Conservation (phyloP, 2,888 invertebrate species). For the Melipona bicolor region DNA sequence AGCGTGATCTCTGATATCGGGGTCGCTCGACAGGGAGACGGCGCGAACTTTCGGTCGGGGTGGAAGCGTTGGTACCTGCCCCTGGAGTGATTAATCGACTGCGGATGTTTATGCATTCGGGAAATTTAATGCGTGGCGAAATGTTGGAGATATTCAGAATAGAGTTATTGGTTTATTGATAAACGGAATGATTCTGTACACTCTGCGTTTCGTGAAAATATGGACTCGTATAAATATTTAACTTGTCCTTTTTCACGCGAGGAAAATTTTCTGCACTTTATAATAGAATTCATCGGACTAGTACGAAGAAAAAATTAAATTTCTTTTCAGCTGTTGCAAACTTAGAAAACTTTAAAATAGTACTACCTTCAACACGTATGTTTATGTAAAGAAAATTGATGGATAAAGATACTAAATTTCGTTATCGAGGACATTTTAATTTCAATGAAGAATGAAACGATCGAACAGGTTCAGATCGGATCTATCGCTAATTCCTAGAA, state of each 20-base stretch:
- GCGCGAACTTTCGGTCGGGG: not conserved
- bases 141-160: not conserved
- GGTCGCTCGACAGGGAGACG: not conserved
- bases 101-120: constrained; percentile 1
- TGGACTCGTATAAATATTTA: not conserved
- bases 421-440: not conserved
- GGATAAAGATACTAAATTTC: too few species aligned
- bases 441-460: not conserved
- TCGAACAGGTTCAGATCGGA: not conserved
- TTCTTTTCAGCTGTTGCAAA: too few species aligned
- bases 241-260: not conserved
- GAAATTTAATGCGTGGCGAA: constrained; percentile 3
- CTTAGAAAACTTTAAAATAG: too few species aligned
- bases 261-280: not conserved
- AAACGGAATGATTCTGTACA: too few species aligned
- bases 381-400: not conserved
- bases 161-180: not conserved
- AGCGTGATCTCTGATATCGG: not conserved
- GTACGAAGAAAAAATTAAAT: not conserved
- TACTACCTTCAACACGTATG: too few species aligned
- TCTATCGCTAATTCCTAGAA: not conserved
- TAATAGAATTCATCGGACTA: not conserved
- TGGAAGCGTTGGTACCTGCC: not conserved
- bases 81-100: not conserved
- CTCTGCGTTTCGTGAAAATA: not conserved